Evolutionary conservation across 2,888 invertebrate genomes (phyloP).

Genomic region (Eutolmus rufibarbis): DNA sequence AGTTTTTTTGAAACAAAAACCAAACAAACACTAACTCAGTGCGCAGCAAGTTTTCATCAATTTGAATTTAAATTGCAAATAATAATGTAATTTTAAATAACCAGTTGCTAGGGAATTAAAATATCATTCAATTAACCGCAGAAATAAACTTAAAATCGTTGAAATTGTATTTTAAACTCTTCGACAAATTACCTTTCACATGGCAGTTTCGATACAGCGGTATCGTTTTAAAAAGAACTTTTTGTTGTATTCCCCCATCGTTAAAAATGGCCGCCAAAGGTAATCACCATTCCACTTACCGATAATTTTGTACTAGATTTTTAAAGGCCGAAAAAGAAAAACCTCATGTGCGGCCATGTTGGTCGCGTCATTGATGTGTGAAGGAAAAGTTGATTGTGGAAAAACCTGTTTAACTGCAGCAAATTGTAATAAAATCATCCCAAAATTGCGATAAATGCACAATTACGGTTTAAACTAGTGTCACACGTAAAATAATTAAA

Average conservation of each 20-base stretch:
- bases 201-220: neutral
- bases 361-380: slow-evolving; percentile 42
- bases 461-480: neutral
- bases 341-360: slow-evolving; percentile 40
- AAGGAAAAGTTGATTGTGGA: slow-evolving; percentile 29
- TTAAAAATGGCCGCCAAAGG: neutral
- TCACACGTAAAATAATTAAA: neutral
- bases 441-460: neutral
- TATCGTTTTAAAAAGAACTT: neutral
- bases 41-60: no score
- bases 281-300: neutral
- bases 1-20: no score
- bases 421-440: neutral
- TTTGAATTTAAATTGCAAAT: no score
- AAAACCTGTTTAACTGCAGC: slow-evolving; percentile 30
- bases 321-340: slow-evolving; percentile 16
- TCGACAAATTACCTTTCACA: no score
- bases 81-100: no score
- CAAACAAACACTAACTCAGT: no score
- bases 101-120: no score
- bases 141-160: no score
- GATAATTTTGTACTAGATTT: slow-evolving; percentile 27
- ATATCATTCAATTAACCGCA: no score
- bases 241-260: neutral
- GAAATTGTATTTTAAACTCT: no score